These are phyloP conservation scores for Latheticus oryzae DNA, from an alignment of 2,888 invertebrate species.

Conservation along the genomic window DNA sequence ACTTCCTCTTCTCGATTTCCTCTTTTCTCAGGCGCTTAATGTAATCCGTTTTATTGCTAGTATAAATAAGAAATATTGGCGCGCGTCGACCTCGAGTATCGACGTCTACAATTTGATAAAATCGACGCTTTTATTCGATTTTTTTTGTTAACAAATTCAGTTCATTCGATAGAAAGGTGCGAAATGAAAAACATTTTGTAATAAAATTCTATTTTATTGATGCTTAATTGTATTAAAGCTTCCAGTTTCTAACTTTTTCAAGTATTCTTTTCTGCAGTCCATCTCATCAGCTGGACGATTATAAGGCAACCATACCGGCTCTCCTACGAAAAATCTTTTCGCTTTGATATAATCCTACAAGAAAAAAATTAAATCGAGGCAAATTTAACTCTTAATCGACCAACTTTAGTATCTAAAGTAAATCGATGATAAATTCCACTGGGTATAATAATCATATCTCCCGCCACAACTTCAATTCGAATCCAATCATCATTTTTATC, in stretches of 20 bases:
- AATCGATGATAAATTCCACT: slow-evolving; percentile 98
- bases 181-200: too few species aligned
- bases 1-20: too few species aligned
- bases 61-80: too few species aligned
- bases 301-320: slow-evolving; percentile 93
- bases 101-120: too few species aligned
- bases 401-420: slow-evolving; percentile 85
- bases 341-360: slow-evolving; percentile 85
- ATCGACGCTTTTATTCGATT: too few species aligned
- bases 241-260: slow-evolving; percentile 67
- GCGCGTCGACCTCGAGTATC: too few species aligned
- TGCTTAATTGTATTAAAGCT: too few species aligned
- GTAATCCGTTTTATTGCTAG: too few species aligned
- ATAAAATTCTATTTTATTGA: too few species aligned
- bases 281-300: slow-evolving; percentile 91
- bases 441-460: slow-evolving; percentile 93
- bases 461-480: slow-evolving; percentile 83
- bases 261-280: slow-evolving; percentile 80
- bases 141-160: too few species aligned
- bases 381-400: slow-evolving; percentile 26
- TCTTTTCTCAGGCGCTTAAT: too few species aligned
- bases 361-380: slow-evolving; percentile 26
- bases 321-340: slow-evolving; percentile 90
- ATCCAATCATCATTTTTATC: slow-evolving; percentile 90
- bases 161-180: too few species aligned